These are phyloP conservation scores for Tricholauxania praeusta DNA, from an alignment of 2,888 invertebrate genomes.

Conservation along the genomic window DNA sequence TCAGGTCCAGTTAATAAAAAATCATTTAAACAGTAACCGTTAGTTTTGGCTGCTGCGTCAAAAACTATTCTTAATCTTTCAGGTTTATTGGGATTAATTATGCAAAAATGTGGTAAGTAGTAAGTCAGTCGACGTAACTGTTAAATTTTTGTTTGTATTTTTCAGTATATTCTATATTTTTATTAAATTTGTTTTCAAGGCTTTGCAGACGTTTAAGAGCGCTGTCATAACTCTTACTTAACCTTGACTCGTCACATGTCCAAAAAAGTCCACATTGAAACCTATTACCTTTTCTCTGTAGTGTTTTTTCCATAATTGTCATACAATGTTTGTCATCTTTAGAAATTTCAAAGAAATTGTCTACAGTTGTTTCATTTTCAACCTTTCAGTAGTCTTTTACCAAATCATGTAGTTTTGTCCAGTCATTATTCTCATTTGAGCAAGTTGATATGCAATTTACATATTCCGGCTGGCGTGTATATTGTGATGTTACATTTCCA, in stretches of 20 bases:
- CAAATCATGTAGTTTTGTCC: background rate
- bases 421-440: background rate
- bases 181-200: background rate
- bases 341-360: too few relatives aligned
- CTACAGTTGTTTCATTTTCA: background rate
- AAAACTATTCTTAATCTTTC: background rate
- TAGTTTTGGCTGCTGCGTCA: slow-evolving; percentile 4
- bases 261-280: slow-evolving; percentile 9
- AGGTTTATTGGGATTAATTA: background rate
- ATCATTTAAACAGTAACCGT: slow-evolving; percentile 2
- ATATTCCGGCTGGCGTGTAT: background rate
- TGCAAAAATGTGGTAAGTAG: background rate
- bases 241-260: background rate
- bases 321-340: background rate
- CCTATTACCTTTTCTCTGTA: background rate
- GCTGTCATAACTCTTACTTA: background rate
- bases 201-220: background rate
- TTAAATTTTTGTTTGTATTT: background rate
- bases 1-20: slow-evolving; percentile 6
- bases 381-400: background rate
- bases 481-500: background rate
- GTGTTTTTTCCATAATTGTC: background rate
- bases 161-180: background rate
- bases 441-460: background rate
- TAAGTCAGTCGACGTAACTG: background rate